A percentile compares a stretch with the other conserved stretches of the same genome.
Conservation (phyloP, 2,797 vertebrate genomes). For the Antrozous pallidus region DNA sequence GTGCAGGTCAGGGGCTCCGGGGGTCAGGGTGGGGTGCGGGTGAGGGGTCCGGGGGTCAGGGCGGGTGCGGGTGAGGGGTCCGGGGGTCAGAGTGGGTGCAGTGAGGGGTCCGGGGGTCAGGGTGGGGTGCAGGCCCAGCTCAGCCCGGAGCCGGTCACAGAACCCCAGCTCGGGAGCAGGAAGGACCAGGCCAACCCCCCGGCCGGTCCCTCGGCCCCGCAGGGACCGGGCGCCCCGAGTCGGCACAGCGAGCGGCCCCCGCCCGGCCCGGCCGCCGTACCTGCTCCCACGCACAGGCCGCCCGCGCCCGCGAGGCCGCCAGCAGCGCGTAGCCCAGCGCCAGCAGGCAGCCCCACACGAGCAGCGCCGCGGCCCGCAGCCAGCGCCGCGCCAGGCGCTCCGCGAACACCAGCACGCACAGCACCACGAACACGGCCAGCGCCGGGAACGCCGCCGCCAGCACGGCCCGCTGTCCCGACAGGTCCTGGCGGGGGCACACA, state of each 20-base stretch:
- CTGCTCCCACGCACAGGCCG: conserved; percentile 90
- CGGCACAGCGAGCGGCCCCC: background rate
- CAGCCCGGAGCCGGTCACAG: no score
- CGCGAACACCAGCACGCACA: conserved; percentile 89
- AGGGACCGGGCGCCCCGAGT: background rate
- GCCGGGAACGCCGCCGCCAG: conserved; percentile 86
- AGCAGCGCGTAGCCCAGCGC: conserved; percentile 91
- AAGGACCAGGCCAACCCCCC: no score
- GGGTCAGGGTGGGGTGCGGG: background rate
- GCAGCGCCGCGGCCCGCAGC: conserved; percentile 87
- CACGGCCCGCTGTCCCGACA: conserved; percentile 82
- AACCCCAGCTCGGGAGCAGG: no score
- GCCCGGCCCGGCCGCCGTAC: conserved; percentile 76
- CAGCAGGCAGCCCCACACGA: conserved; percentile 91
- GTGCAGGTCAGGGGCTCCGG: no score
- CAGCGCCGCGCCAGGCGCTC: conserved; percentile 90
- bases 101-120: background rate
- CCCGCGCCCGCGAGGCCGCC: conserved; percentile 72
- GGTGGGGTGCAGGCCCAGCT: no score
- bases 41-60: no score
- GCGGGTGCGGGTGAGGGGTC: no score
- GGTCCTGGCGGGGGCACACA: background rate
- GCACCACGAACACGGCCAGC: conserved; percentile 87
- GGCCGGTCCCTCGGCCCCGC: accelerated
- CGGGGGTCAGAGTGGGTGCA: no score